Evolutionary conservation across 1,140 invertebrate genomes (phyloP), one percentile per base, ranked within the genome.

Genomic region (Papilio xuthus): DNA sequence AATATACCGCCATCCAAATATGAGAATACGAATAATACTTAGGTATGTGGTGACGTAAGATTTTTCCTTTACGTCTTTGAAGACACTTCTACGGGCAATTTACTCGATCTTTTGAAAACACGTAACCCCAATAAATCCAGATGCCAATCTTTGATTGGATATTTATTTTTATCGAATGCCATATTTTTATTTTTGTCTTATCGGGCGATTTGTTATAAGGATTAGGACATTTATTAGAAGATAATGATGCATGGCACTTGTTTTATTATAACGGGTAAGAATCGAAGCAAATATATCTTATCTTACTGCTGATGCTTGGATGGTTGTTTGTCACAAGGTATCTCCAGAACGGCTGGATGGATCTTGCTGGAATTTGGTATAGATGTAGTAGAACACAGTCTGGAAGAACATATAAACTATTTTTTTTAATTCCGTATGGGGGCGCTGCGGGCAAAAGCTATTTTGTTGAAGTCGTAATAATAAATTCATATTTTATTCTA

Each of bases 81-180:
- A 75, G 77, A 79, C 77, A 81, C 47, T 63, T 81, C 80, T 78
- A 63, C 77, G 70, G 80, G 77, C 80, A 81, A 81, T 81, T 81
- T 81, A 69, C 80, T 72, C 77, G 73, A 79, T 81, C 74, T 69
- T 74, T 63, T 76, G 80, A 81, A 78, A 76, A 81, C 75, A 79
- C 75, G 73, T 81, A 76, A 69, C 80, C 69, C 75, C 75, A 81
- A 81, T 78, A 78, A 81, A 75, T 56, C 67, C 63, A 76, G 77
- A 73, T 79, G 80, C 80, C 80, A 79, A 77, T 63, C 28, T 76
- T 76, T 76, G 74, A 76, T 76, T 76, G 74, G 44, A 53, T 75
- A 81, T 81, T 76, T 78, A 81, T 81, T 81, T 71, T 74, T 80
- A 80, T 74, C 41, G 76, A 53, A 76, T 77, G 32, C 32, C 47